Evolutionary conservation across 2,888 invertebrate genomes (phyloP).

Genomic region (Andrena praecox): DNA sequence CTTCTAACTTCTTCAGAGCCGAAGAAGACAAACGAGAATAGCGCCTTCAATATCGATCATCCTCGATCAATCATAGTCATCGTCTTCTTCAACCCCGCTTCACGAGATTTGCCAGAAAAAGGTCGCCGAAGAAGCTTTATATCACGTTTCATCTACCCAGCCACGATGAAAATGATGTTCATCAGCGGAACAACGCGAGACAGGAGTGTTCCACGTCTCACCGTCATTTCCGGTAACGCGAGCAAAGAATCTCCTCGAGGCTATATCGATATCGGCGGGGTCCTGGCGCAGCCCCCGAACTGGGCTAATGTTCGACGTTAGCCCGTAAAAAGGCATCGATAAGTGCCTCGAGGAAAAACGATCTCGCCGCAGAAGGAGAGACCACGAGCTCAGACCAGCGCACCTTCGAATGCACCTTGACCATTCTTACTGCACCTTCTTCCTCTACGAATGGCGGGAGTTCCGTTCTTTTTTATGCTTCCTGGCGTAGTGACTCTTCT

Average conservation of each 20-base stretch:
- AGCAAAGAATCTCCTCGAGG: conserved; percentile 41
- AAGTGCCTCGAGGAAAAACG: conserved; percentile 53
- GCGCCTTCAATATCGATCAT: background rate
- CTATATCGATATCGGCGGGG: conserved; percentile 50
- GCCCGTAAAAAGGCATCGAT: conserved; percentile 61
- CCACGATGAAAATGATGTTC: conserved; percentile 19
- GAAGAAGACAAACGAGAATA: background rate
- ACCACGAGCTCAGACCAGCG: conserved; percentile 10
- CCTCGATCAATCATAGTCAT: background rate
- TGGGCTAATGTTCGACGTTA: conserved; percentile 56
- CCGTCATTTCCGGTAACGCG: conserved; percentile 31
- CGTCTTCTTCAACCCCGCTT: background rate
- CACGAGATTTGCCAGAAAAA: background rate
- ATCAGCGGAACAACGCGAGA: conserved; percentile 24
- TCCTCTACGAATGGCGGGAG: background rate
- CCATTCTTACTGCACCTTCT: conserved; percentile 18
- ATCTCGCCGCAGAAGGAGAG: conserved; percentile 24
- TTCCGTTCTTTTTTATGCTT: background rate
- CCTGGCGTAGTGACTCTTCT: too few relatives aligned
- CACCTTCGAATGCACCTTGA: conserved; percentile 21
- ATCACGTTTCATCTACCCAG: background rate
- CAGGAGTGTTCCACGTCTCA: conserved; percentile 19
- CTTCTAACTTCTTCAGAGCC: background rate
- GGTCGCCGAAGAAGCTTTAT: background rate
- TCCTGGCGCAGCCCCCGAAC: conserved; percentile 36